Base-by-base conservation (phyloP, 2,888 invertebrate genomes). In the Chloromyia formosa region DNA sequence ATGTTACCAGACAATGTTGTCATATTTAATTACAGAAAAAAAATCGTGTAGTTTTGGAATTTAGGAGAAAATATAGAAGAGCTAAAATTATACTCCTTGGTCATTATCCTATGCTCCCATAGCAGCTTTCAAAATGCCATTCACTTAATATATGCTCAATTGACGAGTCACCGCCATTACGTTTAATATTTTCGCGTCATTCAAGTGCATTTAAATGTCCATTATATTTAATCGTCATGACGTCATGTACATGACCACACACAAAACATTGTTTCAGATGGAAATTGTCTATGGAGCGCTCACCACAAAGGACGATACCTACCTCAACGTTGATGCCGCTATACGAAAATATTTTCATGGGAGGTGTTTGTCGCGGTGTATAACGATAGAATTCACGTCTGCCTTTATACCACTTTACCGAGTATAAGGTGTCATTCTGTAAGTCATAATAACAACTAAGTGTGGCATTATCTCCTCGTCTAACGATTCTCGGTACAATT, bases 351-450 rank as follows among this genome's bases (percentile, higher is more conserved):
- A 89, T 87, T 84, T 91, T 91, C 75, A 89, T 86, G 1, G 90
- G 88, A 5, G 90, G 90, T 16, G 87, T 88, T 78, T 91, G 90
- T 76, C 89, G 86, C 0, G 91, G 91, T 1, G 89, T 87, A 80
- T 87, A 91, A 72, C 90, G 86, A 80, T 89, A 91, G 84, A 91
- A 91, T 83, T 91, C 91, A 2, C 89, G 82, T 77, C 87, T 87
- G 1, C 89, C 89, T 62, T 89, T 87, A 82, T 91, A 91, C 91
- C 92, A 92, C 84, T 91, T 91, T 77, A 91, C 89, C 54, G 90
- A 87, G 83, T 91, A 92, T 56, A 92, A 83, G 56, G 88, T 87
- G 79, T 91, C 91, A 20, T 89, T 88, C 80, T 91, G 91, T 78
- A 91, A 84, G 82, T 91, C 90, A 83, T 89, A 91, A 75, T 87